Base-by-base conservation (phyloP, 2,888 invertebrate species). In the Xiphydria camelus region DNA sequence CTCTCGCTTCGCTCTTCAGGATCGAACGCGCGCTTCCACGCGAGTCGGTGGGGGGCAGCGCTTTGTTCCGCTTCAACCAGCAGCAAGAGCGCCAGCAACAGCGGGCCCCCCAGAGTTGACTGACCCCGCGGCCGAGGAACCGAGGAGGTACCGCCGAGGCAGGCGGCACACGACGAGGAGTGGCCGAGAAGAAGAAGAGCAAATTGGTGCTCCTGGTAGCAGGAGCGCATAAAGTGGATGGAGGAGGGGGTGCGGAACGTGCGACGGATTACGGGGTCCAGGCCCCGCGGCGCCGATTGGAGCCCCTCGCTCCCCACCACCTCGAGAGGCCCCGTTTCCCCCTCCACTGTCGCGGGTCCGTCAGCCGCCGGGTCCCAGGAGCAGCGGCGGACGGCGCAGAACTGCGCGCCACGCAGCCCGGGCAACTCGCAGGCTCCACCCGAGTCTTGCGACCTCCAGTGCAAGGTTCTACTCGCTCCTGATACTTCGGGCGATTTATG, bases 161-260 rank as follows among this genome's bases (percentile, higher is more conserved):
- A n/a, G 23, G 29, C 6, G 12, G 29, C 29, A 26, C 78, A 77
- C 45, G 77, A 78, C 66, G 76, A 54, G 71, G 75, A 64, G 79
- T 78, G 66, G 79, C 79, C 61, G 80, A 80, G 64, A 77, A 80
- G 76, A 82, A 82, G 76, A 82, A 82, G 70, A 76, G 83, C 47
- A 81, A 83, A 56, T 81, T 83, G 51, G 81, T 83, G 42, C 83
- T 82, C 49, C 73, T 79, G 51, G 80, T 81, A 43, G 32, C 81
- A 82, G 48, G 82, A 78, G 31, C 79, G 77, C 81, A 83, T 82
- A 33, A 76, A 77, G 57, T 76, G 76, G 60, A 63, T 65, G 61
- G 69, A 73, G 77, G 80, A 51, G 76, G 78, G 12, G 78, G 79
- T 52, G 41, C 32, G 25, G 15, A 26, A 26, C 14, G 6, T 26